Base-by-base conservation (phyloP, 2,797 vertebrate species). In the Australoheros facetus region DNA sequence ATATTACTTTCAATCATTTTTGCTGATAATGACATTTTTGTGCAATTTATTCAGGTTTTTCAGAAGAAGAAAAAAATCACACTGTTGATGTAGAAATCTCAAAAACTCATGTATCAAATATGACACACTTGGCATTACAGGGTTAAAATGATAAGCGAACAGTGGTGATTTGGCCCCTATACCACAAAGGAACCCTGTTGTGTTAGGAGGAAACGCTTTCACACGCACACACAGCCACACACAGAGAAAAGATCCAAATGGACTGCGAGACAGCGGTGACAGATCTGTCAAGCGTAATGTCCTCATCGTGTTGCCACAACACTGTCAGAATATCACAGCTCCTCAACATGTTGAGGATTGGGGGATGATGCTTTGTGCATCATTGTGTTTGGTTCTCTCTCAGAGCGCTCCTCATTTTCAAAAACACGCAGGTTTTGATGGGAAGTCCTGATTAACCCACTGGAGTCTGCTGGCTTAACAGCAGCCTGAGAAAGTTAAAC, bases 291-390 rank as follows among this genome's bases (percentile, higher is more conserved):
- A 89, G 82, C 93, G 88, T 85, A 87, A 93, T 79, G 70, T 85
- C 90, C 85, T 85, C 79, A 74, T 77, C 48, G 28, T 95, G 93
- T 94, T 95, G 91, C 83, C 93, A 94, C 85, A 94, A 95, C 92
- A 95, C 23, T 45, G 75, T 80, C 71, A 87, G 87, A 89, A 88
- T 92, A 92, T 92, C 90, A 82, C 83, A 79, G 81, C 87, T 90
- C 81, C 77, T 77, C 74, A 76, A 53, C 37, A 80, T 85, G 81
- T 45, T 37, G 73, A 53, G 75, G 85, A 86, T 66, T 56, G 77
- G 81, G 75, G 82, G 71, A 80, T 60, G 3, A 9, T 1, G 12
- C 34, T 23, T 51, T 14, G 26, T 69, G 26, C 23, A 51, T 51
- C 26, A 30, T 12, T 23, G 5, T 39, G 21, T 71, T 55, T 30